Percentiles rank a stretch among this genome's conserved stretches.
Conservation (phyloP, 2,888 invertebrate genomes). For the Ophion obscuratus region DNA sequence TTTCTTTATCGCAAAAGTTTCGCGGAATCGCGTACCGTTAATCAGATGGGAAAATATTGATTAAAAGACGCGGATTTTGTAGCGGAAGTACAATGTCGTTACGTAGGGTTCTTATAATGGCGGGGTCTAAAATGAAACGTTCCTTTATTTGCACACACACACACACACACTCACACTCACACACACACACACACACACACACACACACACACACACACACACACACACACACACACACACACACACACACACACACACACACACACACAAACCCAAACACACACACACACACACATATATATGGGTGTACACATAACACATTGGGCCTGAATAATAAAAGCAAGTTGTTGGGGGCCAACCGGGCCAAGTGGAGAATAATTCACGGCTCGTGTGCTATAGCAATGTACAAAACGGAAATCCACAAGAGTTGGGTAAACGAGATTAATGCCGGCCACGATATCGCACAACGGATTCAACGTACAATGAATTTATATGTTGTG, state of each 20-base stretch:
- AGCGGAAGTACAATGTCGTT: background rate
- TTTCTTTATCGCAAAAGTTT: no score
- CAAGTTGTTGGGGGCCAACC: background rate
- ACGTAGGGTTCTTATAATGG: background rate
- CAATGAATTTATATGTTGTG: conserved; percentile 19
- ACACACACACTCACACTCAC: background rate
- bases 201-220: background rate
- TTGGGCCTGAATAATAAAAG: conserved; percentile 32
- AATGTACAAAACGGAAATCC: conserved; percentile 47
- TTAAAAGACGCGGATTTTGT: background rate
- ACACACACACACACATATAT: background rate
- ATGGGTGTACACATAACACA: background rate
- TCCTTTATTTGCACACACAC: background rate
- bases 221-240: background rate
- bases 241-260: background rate
- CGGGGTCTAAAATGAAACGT: background rate
- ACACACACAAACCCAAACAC: background rate
- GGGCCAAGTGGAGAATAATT: conserved; percentile 53
- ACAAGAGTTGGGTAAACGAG: conserved; percentile 54
- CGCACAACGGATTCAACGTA: conserved; percentile 30
- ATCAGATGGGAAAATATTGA: background rate
- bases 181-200: background rate
- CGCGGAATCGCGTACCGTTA: background rate
- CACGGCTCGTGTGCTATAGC: conserved; percentile 43
- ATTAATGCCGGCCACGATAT: conserved; percentile 59